Evolutionary conservation across 92 coral and sea anemone genomes (phyloP), one percentile per base, ranked within the genome.

Genomic region (Ricordea florida): DNA sequence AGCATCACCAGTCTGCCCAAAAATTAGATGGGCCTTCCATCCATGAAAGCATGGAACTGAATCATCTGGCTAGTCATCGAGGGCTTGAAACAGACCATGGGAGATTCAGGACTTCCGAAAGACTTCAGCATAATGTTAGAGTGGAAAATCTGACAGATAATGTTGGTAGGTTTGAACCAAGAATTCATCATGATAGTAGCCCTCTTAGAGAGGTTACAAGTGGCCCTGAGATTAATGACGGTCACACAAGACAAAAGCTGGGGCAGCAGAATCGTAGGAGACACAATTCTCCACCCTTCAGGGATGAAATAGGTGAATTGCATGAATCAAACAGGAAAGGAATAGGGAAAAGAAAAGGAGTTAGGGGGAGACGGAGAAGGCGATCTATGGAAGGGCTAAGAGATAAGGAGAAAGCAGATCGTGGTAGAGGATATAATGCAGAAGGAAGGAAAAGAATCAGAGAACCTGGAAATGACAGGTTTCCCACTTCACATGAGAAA

Each of bases 341-440:
- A n/a, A n/a, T n/a, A 28, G 50, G 32, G 6, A 71, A 89, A 41
- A 72, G 80, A 22, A 84, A 81, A 27, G 56, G 40, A 13, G 55
- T 59, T 16, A 50, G 81, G 28, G 75, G 79, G 4, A 77, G 86
- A 55, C 59, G 81, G 17, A 65, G 82, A 40, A 37, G 28, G 24
- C 25, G 63, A 38, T 69, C 76, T 53, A 17, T 13, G 4, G 76
- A 69, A 27, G 55, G 46, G 8, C 52, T 37, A 34, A 48, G 60
- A 51, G 75, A 68, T 25, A 52, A 40, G 14, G 76, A 64, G 46
- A 57, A 66, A 45, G 60, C 72, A 30, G 47, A 50, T 29, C 41
- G 73, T 17, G 89, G 62, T 14, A 83, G 89, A 44, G 89, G 77
- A 11, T 45, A 36, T 37, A 60, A 10, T 17, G 22, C 37, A 49